Evolutionary conservation across 2,888 invertebrate genomes (phyloP), one percentile per base, ranked within the genome.

Genomic region (Zonitis immaculata): DNA sequence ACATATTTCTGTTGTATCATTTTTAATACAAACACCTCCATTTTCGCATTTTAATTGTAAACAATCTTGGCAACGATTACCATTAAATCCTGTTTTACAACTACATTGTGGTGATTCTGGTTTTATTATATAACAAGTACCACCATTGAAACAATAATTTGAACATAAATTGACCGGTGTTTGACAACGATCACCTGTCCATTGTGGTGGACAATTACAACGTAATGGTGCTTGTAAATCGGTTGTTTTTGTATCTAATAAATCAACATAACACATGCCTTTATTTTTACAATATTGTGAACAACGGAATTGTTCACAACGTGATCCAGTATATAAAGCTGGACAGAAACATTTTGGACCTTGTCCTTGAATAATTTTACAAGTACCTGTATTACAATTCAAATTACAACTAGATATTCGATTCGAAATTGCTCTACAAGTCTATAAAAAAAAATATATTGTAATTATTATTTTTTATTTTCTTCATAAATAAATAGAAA

Each of bases 271-370:
- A 60, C 85, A 85, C 50, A 77, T 66, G 30, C 82, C 85, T 57
- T 82, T 80, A 68, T 86, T 84, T 63, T 79, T 77, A 66, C 89
- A 89, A 69, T 80, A 81, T 43, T 83, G 83, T 2, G 86, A 83
- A 69, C 89, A 89, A 50, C 83, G 79, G 72, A 83, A 86, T 65
- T 82, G 80, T 70, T 86, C 82, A 75, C 90, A 90, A 45, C 79
- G 73, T 56, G 80, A 78, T 14, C 90, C 88, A 35, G 80, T 79
- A 73, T 83, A 90, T 44, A 79, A 78, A 0, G 82, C 75, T 26
- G 80, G 78, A 66, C 90, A 89, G 58, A 78, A 73, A 76, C 89
- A 89, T 70, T 81, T 79, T 12, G 80, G 82, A 20, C 78, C 78
- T 62, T 78, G 75, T 6, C 65, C 68, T 42, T 77, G 74, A 3